Evolutionary conservation across 2,888 invertebrate genomes (phyloP), one percentile per base, ranked within the genome.

Genomic region (Dexiosoma caninum): DNA sequence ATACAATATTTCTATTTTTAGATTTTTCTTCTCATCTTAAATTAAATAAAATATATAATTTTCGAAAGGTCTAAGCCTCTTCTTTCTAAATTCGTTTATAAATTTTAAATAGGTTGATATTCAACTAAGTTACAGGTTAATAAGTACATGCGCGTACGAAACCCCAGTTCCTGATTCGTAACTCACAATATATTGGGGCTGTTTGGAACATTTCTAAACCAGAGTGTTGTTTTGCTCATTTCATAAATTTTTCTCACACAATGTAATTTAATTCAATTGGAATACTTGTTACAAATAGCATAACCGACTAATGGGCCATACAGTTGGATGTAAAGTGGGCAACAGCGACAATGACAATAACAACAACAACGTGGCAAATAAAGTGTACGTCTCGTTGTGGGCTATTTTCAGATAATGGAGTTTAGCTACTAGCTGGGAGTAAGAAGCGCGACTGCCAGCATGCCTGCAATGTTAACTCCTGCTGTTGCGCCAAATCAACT

Each of bases 351-450:
- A n/a, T 30, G 37, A 40, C 14, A 67, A 35, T 57, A 14, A 69
- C n/a, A 57, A 12, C 30, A 30, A 60, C 37, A 59, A 10, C 59
- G 35, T 55, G 49, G 23, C n/a, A n/a, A 64, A 64, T 74, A 84
- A 86, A 84, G 86, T 86, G n/a, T n/a, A n/a, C n/a, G n/a, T n/a
- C n/a, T n/a, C n/a, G 86, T 86, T 85, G 86, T 85, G 84, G 87
- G 85, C 86, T 85, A 86, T 87, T 86, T 87, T 85, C 84, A 86
- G 87, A 86, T 86, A 86, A 86, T 86, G 86, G 86, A 87, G 84
- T 87, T 87, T 86, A 83, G 87, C 86, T 86, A 87, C 86, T 86
- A 86, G 85, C 86, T 84, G 85, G 84, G 84, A 83, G 71, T 84
- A 57, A 32, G 32, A 60, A n/a, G n/a, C n/a, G 64, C 27, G 32